Base-by-base conservation (phyloP, 2,888 invertebrate species). In the Oscheius myriophilus region DNA sequence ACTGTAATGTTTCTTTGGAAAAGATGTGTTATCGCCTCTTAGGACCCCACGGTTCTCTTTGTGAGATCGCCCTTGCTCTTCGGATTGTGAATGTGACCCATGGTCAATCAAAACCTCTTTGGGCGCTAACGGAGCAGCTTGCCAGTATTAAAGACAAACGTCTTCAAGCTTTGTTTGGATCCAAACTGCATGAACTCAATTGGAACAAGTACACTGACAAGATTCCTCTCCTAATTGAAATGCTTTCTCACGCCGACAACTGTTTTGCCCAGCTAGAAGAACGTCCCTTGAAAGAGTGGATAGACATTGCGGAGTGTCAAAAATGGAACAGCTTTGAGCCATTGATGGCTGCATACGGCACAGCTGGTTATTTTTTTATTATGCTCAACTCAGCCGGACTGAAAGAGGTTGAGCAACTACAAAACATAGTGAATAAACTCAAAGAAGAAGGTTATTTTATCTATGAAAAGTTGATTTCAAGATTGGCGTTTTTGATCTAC, bases 291-390 rank as follows among this genome's bases (percentile, higher is more conserved):
- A 4, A 43, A 11, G 64, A 64, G 7, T 64, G 64, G 64, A 26
- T 64, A 2, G 42, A 64, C 41, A 52, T 64, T 7, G 64, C 64
- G 21, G 33, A 53, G 25, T 64, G 64, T 7, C 64, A 64, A 25
- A 64, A 42, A 49, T 64, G 64, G 64, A 52, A 64, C 11, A 33
- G 33, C 21, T 64, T 33, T 25, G 64, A 26, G 7, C 64, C 64
- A 0, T 21, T 64, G 42, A 23, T 53, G 0, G 39, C 51, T 33
- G 26, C 11, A 0, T 64, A 53, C 41, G 64, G 64, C n/a, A 49
- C 52, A 4, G 64, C 51, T 2, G 64, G 64, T 16, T 64, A 64
- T 4, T 64, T 52, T 9, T 33, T 64, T 3, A 52, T 64, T 1
- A 25, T 64, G 7, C 52, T 64, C 43, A 16, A 52, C 1, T 4